phyloP scores from a whole-genome alignment of 2,797 vertebrate genomes.

The Sebastes hubbsi region DNA sequence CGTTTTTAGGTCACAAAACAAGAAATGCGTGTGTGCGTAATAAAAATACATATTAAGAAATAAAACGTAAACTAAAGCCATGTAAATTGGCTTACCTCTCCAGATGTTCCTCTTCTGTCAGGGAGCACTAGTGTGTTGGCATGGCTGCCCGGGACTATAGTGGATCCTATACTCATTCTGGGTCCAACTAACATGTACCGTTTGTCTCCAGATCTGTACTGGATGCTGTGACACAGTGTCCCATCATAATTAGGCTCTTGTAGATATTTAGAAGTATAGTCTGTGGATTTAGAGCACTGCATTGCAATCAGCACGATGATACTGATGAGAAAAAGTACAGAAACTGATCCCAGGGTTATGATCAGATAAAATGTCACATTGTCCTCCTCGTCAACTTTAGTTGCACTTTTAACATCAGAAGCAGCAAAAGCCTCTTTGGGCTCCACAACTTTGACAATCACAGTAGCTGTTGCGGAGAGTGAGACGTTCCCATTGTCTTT shows the following conservation, averaged over 20 bases:
- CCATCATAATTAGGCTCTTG: slow-evolving; percentile 35
- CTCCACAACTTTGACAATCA: slow-evolving; percentile 56
- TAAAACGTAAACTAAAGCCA: slow-evolving; percentile 17
- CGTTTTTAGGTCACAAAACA: background rate
- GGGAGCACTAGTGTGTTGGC: slow-evolving; percentile 57
- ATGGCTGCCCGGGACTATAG: slow-evolving; percentile 18
- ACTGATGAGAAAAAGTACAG: slow-evolving; percentile 54
- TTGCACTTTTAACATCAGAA: slow-evolving; percentile 2
- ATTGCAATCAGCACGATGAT: slow-evolving; percentile 60
- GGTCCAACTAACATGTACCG: too few species aligned
- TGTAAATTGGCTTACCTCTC: too few species aligned
- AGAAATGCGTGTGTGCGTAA: background rate
- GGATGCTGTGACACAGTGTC: slow-evolving; percentile 55
- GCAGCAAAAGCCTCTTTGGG: slow-evolving; percentile 23
- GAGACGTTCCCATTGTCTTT: too few species aligned
- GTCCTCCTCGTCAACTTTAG: accelerated
- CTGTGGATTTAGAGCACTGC: slow-evolving; percentile 60
- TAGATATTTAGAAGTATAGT: slow-evolving; percentile 52
- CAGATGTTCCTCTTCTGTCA: slow-evolving; percentile 26
- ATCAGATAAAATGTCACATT: slow-evolving; percentile 1
- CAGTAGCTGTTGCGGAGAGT: slow-evolving; percentile 16
- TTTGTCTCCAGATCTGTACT: too few species aligned
- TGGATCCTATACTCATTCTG: background rate
- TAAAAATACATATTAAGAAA: too few species aligned
- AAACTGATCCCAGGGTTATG: slow-evolving; percentile 22